Percentiles rank a stretch among this genome's conserved stretches.
phyloP scores from a whole-genome alignment of 2,113 vertebrate species.

The Tachycineta bicolor region DNA sequence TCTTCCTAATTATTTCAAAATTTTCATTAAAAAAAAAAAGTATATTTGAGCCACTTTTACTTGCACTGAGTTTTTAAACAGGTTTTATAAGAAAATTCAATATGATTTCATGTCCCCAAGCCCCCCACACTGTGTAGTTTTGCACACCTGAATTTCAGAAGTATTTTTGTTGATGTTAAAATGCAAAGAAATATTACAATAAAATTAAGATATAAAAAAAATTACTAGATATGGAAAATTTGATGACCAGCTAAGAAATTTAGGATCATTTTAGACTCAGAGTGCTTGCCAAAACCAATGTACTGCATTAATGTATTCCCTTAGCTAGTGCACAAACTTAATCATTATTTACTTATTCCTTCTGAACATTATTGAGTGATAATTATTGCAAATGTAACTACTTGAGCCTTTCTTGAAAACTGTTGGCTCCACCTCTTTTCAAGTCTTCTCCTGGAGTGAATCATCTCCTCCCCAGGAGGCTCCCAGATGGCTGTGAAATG shows the following conservation, averaged over 20 bases:
- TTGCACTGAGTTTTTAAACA: neutral
- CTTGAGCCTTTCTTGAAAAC: neutral
- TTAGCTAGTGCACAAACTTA: neutral
- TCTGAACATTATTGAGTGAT: neutral
- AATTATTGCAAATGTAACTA: neutral
- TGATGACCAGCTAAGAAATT: neutral
- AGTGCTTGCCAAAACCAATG: conserved; percentile 15
- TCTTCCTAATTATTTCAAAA: neutral
- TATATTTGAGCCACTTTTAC: neutral
- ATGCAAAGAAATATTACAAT: neutral
- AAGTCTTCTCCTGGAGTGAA: neutral
- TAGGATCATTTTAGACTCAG: neutral
- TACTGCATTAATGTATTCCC: neutral
- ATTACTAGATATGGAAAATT: neutral
- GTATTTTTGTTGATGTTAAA: neutral
- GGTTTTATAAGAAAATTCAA: neutral
- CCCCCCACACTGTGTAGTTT: neutral
- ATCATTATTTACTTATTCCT: neutral
- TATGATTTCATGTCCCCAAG: neutral
- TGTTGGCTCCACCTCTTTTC: neutral
- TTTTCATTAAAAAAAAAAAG: neutral
- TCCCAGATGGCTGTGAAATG: neutral
- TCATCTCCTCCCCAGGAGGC: neutral
- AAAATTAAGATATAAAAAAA: neutral
- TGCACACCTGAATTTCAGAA: neutral